Evolutionary conservation across 2,888 invertebrate species (phyloP).

Genomic region (Biston betularia): DNA sequence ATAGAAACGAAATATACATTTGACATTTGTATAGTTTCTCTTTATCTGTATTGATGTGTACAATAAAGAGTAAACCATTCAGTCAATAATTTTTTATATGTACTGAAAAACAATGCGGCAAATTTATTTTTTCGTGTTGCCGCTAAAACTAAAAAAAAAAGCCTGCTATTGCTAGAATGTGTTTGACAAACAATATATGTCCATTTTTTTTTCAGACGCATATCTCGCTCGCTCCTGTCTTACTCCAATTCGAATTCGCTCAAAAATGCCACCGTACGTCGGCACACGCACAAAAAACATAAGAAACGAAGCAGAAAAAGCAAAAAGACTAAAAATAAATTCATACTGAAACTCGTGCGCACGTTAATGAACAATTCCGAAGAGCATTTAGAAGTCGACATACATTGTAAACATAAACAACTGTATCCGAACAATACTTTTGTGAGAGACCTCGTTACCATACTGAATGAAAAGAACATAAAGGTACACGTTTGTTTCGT

Average conservation of each 20-base stretch:
- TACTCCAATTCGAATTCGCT: constrained; percentile 39
- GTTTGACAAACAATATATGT: background rate
- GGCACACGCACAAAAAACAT: constrained; percentile 43
- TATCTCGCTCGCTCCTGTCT: constrained; percentile 73
- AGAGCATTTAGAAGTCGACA: constrained; percentile 73
- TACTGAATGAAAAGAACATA: constrained; percentile 71
- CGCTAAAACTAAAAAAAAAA: too few relatives aligned
- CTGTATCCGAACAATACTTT: constrained; percentile 74
- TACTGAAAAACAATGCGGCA: too few relatives aligned
- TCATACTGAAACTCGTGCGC: constrained; percentile 67
- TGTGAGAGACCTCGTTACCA: constrained; percentile 73
- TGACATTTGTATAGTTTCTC: too few relatives aligned
- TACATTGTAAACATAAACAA: constrained; percentile 66
- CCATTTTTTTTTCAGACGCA: constrained; percentile 54
- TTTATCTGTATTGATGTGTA: too few relatives aligned
- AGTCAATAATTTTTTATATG: too few relatives aligned
- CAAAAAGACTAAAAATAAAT: constrained; percentile 67
- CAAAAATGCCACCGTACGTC: constrained; percentile 46
- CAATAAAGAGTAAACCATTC: too few relatives aligned
- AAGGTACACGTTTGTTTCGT: constrained; percentile 57
- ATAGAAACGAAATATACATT: too few relatives aligned
- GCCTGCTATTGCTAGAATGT: too few relatives aligned
- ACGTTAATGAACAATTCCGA: constrained; percentile 55
- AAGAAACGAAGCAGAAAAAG: constrained; percentile 41
- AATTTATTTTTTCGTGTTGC: too few relatives aligned